These are phyloP conservation scores for Tricholauxania praeusta DNA, from an alignment of 2,888 invertebrate genomes.

Conservation along the genomic window DNA sequence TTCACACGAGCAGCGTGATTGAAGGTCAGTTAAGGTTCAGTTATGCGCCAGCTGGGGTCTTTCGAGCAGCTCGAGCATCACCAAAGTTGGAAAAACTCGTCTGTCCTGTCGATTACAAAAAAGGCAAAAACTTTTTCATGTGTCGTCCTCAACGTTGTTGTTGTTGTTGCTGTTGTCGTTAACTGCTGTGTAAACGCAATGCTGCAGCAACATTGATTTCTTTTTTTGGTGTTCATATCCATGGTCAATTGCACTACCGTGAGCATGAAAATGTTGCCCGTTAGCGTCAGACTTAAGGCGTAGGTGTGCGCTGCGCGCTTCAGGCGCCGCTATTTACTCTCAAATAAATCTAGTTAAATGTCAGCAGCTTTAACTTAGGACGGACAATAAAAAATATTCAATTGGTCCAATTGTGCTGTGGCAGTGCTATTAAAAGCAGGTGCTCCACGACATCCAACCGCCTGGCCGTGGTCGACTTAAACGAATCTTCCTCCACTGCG, in stretches of 20 bases:
- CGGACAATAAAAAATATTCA: neutral
- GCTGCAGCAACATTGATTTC: neutral
- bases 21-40: slow-evolving; percentile 33
- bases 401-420: slow-evolving; percentile 17
- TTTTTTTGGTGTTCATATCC: neutral
- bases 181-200: neutral
- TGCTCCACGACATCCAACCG: neutral
- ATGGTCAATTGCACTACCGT: neutral
- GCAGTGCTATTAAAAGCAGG: slow-evolving; percentile 7
- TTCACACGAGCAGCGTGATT: slow-evolving; percentile 35
- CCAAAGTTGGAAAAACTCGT: slow-evolving; percentile 5
- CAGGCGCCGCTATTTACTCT: slow-evolving; percentile 20
- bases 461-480: neutral
- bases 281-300: slow-evolving; percentile 6
- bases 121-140: neutral
- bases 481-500: neutral
- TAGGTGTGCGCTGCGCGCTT: slow-evolving; percentile 21
- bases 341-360: no score
- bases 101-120: neutral
- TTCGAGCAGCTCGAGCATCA: neutral
- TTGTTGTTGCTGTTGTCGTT: slow-evolving; percentile 2
- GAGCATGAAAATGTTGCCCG: neutral
- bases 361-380: neutral
- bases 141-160: neutral
- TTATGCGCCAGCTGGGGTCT: slow-evolving; percentile 13